Percentiles rank a stretch among this genome's conserved stretches.
Evolutionary conservation across 1,140 invertebrate species (phyloP).

Genomic region (Bombyx mandarina): DNA sequence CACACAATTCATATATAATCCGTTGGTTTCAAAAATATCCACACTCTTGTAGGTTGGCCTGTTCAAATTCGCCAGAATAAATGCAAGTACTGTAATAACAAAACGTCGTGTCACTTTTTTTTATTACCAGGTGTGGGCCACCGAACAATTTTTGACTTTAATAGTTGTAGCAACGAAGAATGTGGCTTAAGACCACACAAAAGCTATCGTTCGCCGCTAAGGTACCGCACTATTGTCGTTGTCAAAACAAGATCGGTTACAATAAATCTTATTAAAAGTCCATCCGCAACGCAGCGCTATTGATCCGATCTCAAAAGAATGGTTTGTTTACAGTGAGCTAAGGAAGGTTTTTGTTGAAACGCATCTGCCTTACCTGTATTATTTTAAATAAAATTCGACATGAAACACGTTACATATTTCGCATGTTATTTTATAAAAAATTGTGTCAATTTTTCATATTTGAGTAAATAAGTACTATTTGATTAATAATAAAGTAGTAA

Average conservation of each 20-base stretch:
- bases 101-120: neutral
- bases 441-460: too few relatives aligned
- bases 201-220: conserved; percentile 39
- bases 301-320: conserved; percentile 36
- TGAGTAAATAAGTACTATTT: too few relatives aligned
- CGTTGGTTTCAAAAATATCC: too few relatives aligned
- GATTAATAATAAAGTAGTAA: too few relatives aligned
- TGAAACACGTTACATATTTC: too few relatives aligned
- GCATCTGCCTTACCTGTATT: conserved; percentile 36
- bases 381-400: too few relatives aligned
- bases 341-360: conserved; percentile 32
- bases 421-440: too few relatives aligned
- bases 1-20: too few relatives aligned
- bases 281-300: conserved; percentile 38
- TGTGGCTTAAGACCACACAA: conserved; percentile 45
- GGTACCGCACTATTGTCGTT: conserved; percentile 44
- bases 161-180: conserved; percentile 21
- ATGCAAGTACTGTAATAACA: too few relatives aligned
- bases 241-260: conserved; percentile 67
- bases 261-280: conserved; percentile 66
- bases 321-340: conserved; percentile 44
- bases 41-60: too few relatives aligned
- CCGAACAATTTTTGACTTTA: conserved; percentile 46
- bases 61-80: too few relatives aligned
- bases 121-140: conserved; percentile 35